Evolutionary conservation across 2,113 vertebrate species (phyloP), one percentile per base, ranked within the genome.

Genomic region (Larimichthys crocea): DNA sequence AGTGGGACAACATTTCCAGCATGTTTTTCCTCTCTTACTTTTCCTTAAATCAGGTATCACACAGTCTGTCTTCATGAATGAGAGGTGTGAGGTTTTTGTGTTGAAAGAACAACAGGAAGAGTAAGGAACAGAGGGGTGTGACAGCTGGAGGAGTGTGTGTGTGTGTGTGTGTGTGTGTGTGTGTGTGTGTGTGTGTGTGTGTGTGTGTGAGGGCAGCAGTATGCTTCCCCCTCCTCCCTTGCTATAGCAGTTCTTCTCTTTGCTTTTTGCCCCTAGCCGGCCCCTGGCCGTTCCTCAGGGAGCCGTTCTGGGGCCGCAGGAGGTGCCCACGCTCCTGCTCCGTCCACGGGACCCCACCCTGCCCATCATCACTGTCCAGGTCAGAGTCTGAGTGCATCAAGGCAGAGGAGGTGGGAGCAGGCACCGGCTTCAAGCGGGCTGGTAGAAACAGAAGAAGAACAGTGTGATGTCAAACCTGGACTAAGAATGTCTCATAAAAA

Each of bases 381-480:
- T 99, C 98, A 0, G 98, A 99, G 91, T 99, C 98, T 0, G 98
- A 99, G 87, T 95, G 97, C 98, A 99, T 99, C 91, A 99, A 96
- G 80, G 97, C 97, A 1, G 97, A 99, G 82, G 96, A 97, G 73
- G 96, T 87, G 76, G 95, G 97, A n/a, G 91, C 78, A 0, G 96
- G 95, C 4, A 92, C 90, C 1, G 96, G 91, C 91, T 99, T 99
- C 85, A 96, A 88, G 9, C 96, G 97, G 74, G 94, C 98, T 99
- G 92, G 3, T 4, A 11, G 49, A 66, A 3, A 26, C 10, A 16
- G 22, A 53, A 29, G 55, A 40, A 1, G 56, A 50, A 76, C 6
- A 3, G 26, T 17, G 29, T 5, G 20, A 48, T 31, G 40, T 69
- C 49, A 55, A 55, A 53, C 29, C 3, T 19, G 60, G 31, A 62